These are phyloP conservation scores for Sitta carolinensis DNA, from an alignment of 2,797 vertebrate genomes.

Conservation along the genomic window DNA sequence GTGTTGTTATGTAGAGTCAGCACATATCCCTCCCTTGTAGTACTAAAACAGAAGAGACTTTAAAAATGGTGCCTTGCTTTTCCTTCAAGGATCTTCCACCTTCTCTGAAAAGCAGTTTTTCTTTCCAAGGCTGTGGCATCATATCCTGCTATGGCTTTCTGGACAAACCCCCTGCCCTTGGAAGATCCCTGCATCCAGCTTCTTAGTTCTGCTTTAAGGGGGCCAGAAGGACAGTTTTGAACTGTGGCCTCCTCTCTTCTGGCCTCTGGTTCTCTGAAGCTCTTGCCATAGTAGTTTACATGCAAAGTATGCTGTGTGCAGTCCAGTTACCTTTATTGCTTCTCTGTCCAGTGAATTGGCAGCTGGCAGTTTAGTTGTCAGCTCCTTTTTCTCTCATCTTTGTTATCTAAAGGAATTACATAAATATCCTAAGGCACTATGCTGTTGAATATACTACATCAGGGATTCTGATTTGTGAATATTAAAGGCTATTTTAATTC, in stretches of 20 bases:
- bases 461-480: not conserved
- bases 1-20: not conserved
- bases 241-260: not conserved
- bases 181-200: not conserved
- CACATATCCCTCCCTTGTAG: not conserved
- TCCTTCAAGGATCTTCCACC: not conserved
- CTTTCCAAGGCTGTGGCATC: not conserved
- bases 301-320: constrained; percentile 2
- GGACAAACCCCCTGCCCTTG: not conserved
- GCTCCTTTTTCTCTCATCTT: constrained; percentile 12
- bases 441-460: constrained; percentile 17
- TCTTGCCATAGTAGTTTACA: not conserved
- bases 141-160: not conserved
- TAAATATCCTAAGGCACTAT: constrained; percentile 28
- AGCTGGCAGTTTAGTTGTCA: constrained; percentile 17
- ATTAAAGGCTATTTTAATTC: constrained; percentile 1
- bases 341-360: constrained; percentile 18
- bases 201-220: not conserved
- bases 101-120: not conserved
- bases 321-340: constrained; percentile 11
- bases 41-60: not conserved
- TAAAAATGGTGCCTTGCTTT: not conserved
- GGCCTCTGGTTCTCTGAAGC: not conserved
- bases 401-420: constrained; percentile 16
- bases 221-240: not conserved